phyloP scores from a whole-genome alignment of 2,113 vertebrate species.

The Gambusia holbrooki region DNA sequence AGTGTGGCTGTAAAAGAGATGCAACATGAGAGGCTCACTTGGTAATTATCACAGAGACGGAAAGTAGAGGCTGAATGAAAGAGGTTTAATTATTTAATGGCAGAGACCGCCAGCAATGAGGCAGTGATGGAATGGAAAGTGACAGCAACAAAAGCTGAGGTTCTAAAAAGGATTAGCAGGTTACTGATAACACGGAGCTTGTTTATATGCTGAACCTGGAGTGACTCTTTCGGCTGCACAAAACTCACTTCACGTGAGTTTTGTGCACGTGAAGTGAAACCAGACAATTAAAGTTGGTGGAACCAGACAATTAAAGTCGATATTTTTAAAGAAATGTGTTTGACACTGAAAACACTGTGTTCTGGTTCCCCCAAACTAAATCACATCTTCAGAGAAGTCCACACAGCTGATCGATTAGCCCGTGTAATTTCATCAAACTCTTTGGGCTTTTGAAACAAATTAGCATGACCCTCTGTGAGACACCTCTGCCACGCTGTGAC shows the following conservation, averaged over 20 bases:
- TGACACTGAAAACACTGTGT: background rate
- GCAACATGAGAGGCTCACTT: background rate
- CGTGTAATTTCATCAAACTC: slow-evolving; percentile 23
- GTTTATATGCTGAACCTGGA: slow-evolving; percentile 17
- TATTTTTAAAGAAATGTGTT: background rate
- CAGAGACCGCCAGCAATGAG: background rate
- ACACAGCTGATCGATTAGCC: background rate
- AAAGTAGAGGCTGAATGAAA: background rate
- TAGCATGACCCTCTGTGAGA: background rate
- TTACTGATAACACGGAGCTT: slow-evolving; percentile 27
- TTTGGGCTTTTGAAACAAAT: slow-evolving; percentile 23
- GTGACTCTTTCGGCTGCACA: background rate
- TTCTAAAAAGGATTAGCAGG: slow-evolving; percentile 43
- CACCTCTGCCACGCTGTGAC: slow-evolving; percentile 3
- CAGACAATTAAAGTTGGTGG: too few species aligned
- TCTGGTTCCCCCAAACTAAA: slow-evolving; percentile 2
- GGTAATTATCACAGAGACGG: background rate
- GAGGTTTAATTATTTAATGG: slow-evolving; percentile 2
- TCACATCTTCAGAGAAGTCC: slow-evolving; percentile 1
- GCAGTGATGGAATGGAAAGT: slow-evolving; percentile 14
- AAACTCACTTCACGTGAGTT: background rate
- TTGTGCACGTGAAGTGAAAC: too few species aligned
- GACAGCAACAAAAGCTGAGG: slow-evolving; percentile 40
- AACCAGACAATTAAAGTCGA: background rate
- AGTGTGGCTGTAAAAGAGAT: background rate